Evolutionary conservation across 2,888 invertebrate species (phyloP).

Genomic region (Halictus quadricinctus): DNA sequence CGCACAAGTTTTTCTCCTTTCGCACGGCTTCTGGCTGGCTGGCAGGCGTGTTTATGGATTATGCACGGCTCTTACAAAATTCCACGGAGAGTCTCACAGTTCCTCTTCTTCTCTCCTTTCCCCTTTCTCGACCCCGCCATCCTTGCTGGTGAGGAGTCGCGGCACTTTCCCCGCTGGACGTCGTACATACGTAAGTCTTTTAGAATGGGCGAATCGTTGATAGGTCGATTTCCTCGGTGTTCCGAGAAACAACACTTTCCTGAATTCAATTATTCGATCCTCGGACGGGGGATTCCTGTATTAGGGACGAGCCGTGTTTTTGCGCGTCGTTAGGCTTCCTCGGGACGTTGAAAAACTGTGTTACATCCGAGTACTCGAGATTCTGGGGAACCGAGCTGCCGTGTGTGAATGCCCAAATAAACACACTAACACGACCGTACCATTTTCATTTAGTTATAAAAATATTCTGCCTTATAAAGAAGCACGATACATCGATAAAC

Average conservation of each 20-base stretch:
- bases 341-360: neutral
- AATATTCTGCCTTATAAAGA: too few relatives aligned
- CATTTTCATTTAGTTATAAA: too few relatives aligned
- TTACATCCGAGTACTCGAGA: neutral
- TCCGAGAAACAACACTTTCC: slow-evolving; percentile 39
- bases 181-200: slow-evolving; percentile 62
- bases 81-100: slow-evolving; percentile 75
- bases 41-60: slow-evolving; percentile 65
- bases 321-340: neutral
- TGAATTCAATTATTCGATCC: slow-evolving; percentile 5
- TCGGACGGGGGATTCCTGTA: neutral
- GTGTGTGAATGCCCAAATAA: too few relatives aligned
- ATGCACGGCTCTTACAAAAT: slow-evolving; percentile 75
- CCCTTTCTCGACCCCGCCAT: slow-evolving; percentile 54
- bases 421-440: too few relatives aligned
- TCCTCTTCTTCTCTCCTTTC: slow-evolving; percentile 59
- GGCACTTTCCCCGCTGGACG: slow-evolving; percentile 72
- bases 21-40: slow-evolving; percentile 61
- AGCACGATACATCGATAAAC: too few relatives aligned
- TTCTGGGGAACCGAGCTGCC: neutral
- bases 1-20: slow-evolving; percentile 59
- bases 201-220: slow-evolving; percentile 64
- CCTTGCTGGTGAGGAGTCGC: slow-evolving; percentile 56
- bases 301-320: neutral
- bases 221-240: slow-evolving; percentile 64